These are phyloP conservation scores for Aleadryas rufinucha DNA, from an alignment of 2,113 vertebrate species.

Conservation along the genomic window DNA sequence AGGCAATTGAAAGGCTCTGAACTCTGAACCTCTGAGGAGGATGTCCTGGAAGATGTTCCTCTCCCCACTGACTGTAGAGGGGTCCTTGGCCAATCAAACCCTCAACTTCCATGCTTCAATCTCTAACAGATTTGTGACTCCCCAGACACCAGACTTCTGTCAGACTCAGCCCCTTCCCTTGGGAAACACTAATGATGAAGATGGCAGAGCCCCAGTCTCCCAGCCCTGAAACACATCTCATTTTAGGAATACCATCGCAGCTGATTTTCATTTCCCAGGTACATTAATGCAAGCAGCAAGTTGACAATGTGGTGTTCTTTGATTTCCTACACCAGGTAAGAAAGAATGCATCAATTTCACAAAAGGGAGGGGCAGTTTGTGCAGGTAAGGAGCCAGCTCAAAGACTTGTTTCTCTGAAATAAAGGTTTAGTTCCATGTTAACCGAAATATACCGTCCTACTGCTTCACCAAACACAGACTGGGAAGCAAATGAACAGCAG, in stretches of 20 bases:
- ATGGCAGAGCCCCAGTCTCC: neutral
- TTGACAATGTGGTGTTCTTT: neutral
- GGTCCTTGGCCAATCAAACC: neutral
- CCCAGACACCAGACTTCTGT: neutral
- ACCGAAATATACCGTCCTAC: conserved; percentile 40
- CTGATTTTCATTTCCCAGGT: neutral
- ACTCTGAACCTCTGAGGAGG: neutral
- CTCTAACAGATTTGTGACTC: neutral
- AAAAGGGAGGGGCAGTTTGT: neutral
- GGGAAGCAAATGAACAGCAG: conserved; percentile 77
- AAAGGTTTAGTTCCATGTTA: neutral
- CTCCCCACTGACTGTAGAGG: neutral
- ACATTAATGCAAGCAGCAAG: neutral
- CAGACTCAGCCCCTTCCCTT: neutral
- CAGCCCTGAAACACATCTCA: neutral
- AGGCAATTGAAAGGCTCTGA: neutral
- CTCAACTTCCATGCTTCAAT: neutral
- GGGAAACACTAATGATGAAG: neutral
- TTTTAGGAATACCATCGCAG: neutral
- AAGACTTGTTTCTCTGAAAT: neutral
- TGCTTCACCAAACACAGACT: conserved; percentile 74
- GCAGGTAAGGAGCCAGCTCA: neutral
- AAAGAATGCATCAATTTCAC: neutral
- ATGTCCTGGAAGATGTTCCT: neutral
- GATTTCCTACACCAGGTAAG: neutral